These are phyloP conservation scores for Hormiphora californensis DNA, from an alignment of 37 sponge, comb jelly and placozoan species.

Conservation along the genomic window DNA sequence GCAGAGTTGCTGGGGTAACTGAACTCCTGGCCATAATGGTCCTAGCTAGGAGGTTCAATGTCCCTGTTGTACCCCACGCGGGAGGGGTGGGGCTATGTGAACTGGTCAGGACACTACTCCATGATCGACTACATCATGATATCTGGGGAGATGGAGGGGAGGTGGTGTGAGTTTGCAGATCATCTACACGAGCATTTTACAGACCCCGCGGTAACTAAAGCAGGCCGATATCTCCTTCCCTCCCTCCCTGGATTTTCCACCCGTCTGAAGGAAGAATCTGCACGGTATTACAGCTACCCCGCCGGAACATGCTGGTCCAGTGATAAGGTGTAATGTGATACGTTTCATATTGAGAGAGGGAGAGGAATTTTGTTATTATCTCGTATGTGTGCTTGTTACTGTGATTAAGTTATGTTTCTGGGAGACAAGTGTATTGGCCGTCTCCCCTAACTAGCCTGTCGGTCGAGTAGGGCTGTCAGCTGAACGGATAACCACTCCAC, in stretches of 20 bases:
- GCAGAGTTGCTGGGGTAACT: constrained; percentile 75
- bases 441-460: too few species aligned
- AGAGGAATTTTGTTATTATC: too few species aligned
- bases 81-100: constrained; percentile 92
- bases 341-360: too few species aligned
- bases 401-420: too few species aligned
- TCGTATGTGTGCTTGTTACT: too few species aligned
- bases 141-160: constrained; percentile 61
- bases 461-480: too few species aligned
- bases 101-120: constrained; percentile 70
- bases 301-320: constrained; percentile 74
- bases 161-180: constrained; percentile 74
- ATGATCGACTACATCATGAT: constrained; percentile 73
- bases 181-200: constrained; percentile 84
- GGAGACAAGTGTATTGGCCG: too few species aligned
- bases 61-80: constrained; percentile 88
- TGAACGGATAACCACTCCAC: too few species aligned
- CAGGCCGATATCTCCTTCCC: constrained; percentile 58
- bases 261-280: constrained; percentile 67
- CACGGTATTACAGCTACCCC: constrained; percentile 58
- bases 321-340: too few species aligned
- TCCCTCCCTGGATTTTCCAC: constrained; percentile 66
- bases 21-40: constrained; percentile 72
- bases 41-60: constrained; percentile 71
- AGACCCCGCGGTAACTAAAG: constrained; percentile 55